Conservation (phyloP, 2,113 vertebrate genomes). For the Miniopterus natalensis region DNA sequence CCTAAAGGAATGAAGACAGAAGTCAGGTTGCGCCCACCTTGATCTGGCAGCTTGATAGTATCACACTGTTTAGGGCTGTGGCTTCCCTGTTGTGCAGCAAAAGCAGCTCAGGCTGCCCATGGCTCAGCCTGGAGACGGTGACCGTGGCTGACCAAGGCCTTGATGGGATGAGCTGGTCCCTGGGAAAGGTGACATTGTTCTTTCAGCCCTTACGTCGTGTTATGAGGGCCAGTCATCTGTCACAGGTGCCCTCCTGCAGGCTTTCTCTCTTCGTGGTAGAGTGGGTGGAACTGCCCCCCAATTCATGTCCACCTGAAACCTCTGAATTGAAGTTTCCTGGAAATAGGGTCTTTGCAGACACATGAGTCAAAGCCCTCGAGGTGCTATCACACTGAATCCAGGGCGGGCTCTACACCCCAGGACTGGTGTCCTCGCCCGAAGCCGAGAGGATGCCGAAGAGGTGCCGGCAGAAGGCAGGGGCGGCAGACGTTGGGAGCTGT, state of each 20-base stretch:
- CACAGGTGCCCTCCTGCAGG: not conserved
- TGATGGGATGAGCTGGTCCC: not conserved
- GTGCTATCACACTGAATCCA: not conserved
- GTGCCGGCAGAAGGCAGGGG: not conserved
- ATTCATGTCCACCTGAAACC: not conserved
- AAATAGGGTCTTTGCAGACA: not conserved
- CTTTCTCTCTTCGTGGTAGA: not conserved
- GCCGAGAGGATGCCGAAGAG: not conserved
- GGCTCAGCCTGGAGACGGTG: not conserved
- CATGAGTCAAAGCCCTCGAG: not conserved
- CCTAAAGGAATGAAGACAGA: conserved; percentile 86
- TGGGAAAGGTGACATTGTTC: not conserved
- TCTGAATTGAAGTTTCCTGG: not conserved
- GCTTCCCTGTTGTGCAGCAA: not conserved
- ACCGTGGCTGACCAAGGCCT: not conserved
- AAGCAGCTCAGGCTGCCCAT: not conserved
- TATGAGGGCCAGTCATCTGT: not conserved
- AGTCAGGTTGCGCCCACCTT: not conserved
- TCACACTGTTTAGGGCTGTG: not conserved
- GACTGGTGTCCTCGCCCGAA: not conserved
- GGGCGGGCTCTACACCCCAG: not conserved
- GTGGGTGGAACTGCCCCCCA: not conserved
- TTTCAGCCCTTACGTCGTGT: not conserved
- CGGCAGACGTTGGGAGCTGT: not conserved
- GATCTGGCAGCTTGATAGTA: no score